These are phyloP conservation scores for Pyrochroa serraticornis DNA, from an alignment of 2,888 invertebrate species.

Conservation along the genomic window DNA sequence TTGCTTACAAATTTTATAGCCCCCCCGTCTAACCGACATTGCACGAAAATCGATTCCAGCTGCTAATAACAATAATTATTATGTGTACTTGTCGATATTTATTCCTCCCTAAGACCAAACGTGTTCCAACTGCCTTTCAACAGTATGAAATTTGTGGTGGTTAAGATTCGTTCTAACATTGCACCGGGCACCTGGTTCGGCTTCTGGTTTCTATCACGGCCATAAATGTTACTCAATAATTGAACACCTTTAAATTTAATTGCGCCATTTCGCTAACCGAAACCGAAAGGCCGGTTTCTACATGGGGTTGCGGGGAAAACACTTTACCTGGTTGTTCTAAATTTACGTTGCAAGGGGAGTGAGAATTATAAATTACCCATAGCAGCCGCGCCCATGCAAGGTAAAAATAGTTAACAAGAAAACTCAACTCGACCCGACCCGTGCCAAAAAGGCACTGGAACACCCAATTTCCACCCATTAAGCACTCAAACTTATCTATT, in stretches of 20 bases:
- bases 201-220: slow-evolving; percentile 30
- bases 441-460: slow-evolving; percentile 14
- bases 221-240: slow-evolving; percentile 28
- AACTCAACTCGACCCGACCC: slow-evolving; percentile 12
- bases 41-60: neutral
- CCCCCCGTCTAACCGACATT: too few relatives aligned
- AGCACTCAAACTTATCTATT: too few relatives aligned
- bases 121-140: slow-evolving; percentile 37
- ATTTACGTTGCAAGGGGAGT: slow-evolving; percentile 20
- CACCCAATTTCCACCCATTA: too few relatives aligned
- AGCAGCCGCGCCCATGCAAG: slow-evolving; percentile 20
- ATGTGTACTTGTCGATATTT: slow-evolving; percentile 13
- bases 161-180: slow-evolving; percentile 27
- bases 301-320: neutral
- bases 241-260: slow-evolving; percentile 24
- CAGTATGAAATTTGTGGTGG: slow-evolving; percentile 29
- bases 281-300: neutral
- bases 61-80: slow-evolving; percentile 2
- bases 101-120: slow-evolving; percentile 26
- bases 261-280: neutral
- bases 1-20: too few relatives aligned
- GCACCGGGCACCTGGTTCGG: slow-evolving; percentile 25
- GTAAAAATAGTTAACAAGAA: slow-evolving; percentile 27
- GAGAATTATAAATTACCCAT: slow-evolving; percentile 26
- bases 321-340: slow-evolving; percentile 19